Evolutionary conservation across 2,888 invertebrate species (phyloP).

Genomic region (Lomographa bimaculata): DNA sequence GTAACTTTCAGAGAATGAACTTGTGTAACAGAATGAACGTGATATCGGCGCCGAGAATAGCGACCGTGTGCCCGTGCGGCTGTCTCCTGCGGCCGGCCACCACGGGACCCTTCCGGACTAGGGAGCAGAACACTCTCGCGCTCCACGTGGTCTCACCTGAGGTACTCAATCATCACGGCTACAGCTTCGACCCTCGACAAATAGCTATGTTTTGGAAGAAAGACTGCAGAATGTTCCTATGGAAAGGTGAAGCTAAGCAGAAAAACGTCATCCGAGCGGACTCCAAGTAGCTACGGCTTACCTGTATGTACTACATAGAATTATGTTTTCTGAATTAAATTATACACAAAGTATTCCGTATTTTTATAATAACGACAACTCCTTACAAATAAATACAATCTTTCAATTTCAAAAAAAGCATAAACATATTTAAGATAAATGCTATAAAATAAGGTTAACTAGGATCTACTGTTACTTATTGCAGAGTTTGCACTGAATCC

Average conservation of each 20-base stretch:
- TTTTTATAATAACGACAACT: constrained; percentile 21
- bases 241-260: constrained; percentile 70
- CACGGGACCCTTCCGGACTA: constrained; percentile 65
- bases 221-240: constrained; percentile 87
- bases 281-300: constrained; percentile 43
- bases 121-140: constrained; percentile 68
- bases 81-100: constrained; percentile 63
- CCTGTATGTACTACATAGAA: constrained; percentile 6
- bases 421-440: constrained; percentile 14
- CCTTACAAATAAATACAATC: constrained; percentile 40
- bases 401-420: constrained; percentile 2
- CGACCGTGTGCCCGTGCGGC: constrained; percentile 72
- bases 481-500: constrained; percentile 85
- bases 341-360: constrained; percentile 22
- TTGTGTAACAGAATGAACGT: constrained; percentile 60
- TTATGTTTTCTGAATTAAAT: constrained; percentile 24
- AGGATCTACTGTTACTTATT: constrained; percentile 58
- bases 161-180: constrained; percentile 81
- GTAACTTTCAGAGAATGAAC: constrained; percentile 66
- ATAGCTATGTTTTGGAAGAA: constrained; percentile 88
- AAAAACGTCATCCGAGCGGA: constrained; percentile 57
- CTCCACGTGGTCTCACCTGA: constrained; percentile 79
- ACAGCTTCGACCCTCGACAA: constrained; percentile 79
- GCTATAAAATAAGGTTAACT: constrained; percentile 2
- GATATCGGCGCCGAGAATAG: constrained; percentile 51